A percentile compares a stretch with the other conserved stretches of the same genome.
Conservation (phyloP, 2,888 invertebrate species). For the Amaurobius ferox region DNA sequence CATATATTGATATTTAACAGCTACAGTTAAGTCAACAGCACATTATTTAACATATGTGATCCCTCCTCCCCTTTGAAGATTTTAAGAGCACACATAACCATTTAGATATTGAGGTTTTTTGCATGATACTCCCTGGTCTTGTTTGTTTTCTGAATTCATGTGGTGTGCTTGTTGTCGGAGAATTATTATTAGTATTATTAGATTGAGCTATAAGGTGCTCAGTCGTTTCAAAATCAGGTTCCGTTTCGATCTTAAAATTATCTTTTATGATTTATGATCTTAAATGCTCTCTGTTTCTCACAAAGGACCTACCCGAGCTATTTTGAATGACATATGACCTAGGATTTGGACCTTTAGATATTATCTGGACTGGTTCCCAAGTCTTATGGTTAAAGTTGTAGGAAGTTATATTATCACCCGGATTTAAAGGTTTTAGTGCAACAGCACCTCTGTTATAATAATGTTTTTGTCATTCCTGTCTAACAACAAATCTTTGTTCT, state of each 20-base stretch:
- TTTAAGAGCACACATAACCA: background rate
- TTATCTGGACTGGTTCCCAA: background rate
- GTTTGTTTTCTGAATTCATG: no score
- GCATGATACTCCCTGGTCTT: no score
- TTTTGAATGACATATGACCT: background rate
- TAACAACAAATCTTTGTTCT: background rate
- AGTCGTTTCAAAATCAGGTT: no score
- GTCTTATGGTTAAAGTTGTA: background rate
- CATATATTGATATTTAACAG: no score
- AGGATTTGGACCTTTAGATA: background rate
- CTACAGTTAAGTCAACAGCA: no score
- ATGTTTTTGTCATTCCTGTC: background rate
- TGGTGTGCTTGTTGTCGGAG: no score
- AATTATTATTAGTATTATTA: no score
- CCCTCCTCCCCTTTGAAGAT: background rate
- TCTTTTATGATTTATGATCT: no score
- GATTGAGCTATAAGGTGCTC: no score
- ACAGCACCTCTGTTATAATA: slow-evolving; percentile 2
- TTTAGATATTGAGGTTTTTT: background rate
- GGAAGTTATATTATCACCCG: background rate
- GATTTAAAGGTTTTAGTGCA: background rate
- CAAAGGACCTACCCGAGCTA: background rate
- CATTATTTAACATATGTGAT: no score
- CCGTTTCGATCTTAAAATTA: no score
- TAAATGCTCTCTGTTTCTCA: background rate